A percentile compares a stretch with the other conserved stretches of the same genome.
Conservation (phyloP, 2,797 vertebrate genomes). For the Euphonia xanthogaster region DNA sequence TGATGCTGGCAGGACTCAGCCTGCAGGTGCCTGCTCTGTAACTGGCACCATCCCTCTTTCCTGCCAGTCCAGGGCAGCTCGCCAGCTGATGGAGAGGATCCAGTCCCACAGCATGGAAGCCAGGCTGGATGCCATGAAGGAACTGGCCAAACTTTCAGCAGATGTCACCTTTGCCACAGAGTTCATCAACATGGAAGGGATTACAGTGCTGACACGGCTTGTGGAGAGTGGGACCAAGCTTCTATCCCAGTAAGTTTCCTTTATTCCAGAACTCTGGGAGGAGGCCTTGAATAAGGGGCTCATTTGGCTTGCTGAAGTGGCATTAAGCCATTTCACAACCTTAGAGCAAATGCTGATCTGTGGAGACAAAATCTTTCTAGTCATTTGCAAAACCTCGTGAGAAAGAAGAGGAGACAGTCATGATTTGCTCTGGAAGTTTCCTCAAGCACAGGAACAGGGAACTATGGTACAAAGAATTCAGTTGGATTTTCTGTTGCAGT, state of each 20-base stretch:
- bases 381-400: neutral
- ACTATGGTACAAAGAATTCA: neutral
- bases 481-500: neutral
- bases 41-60: neutral
- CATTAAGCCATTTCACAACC: neutral
- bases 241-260: constrained; percentile 77
- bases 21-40: neutral
- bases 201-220: constrained; percentile 88
- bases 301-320: neutral
- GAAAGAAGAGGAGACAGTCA: neutral
- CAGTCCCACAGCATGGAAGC: constrained; percentile 92
- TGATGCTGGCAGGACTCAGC: neutral
- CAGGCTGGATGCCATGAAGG: constrained; percentile 94
- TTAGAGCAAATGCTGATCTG: neutral
- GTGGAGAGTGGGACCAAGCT: constrained; percentile 95
- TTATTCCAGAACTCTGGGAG: neutral
- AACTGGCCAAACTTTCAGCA: constrained; percentile 94
- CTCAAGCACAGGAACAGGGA: neutral
- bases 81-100: constrained; percentile 94
- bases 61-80: constrained; percentile 88
- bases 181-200: constrained; percentile 98
- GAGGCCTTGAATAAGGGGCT: neutral
- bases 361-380: neutral
- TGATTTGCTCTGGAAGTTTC: neutral
- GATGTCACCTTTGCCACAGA: constrained; percentile 94